A percentile compares a stretch with the other conserved stretches of the same genome.
Evolutionary conservation across 2,797 vertebrate species (phyloP).

Genomic region (Sebastes umbrosus): DNA sequence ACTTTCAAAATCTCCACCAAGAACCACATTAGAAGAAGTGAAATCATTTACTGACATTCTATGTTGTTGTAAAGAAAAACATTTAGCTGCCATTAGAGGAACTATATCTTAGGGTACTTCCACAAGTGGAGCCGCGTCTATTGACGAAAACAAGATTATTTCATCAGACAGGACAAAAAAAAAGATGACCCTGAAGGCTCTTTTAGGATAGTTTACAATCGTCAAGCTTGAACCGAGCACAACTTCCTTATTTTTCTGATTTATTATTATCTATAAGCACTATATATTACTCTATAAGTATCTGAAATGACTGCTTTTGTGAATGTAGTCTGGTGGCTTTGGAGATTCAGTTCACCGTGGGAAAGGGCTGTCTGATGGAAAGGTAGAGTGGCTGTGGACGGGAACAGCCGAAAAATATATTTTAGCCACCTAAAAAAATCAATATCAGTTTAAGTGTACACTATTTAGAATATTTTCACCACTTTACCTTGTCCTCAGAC

Average conservation of each 20-base stretch:
- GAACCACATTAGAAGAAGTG: conserved; percentile 29
- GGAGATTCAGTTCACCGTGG: too few species aligned
- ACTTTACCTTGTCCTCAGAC: too few species aligned
- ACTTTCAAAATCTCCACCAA: conserved; percentile 1
- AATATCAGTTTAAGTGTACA: too few species aligned
- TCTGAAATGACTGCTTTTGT: too few species aligned
- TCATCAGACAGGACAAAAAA: neutral
- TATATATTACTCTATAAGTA: neutral
- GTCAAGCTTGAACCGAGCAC: neutral
- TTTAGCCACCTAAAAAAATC: too few species aligned
- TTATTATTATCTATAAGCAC: neutral
- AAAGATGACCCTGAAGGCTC: neutral
- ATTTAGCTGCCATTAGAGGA: neutral
- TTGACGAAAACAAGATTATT: neutral
- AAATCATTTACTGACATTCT: conserved; percentile 11
- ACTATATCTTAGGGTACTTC: conserved; percentile 1
- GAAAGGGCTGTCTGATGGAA: too few species aligned
- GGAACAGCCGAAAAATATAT: too few species aligned
- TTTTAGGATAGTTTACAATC: neutral
- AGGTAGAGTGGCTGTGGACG: too few species aligned
- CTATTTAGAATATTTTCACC: too few species aligned
- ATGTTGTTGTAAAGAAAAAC: neutral
- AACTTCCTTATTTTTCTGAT: neutral
- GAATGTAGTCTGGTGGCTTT: too few species aligned
- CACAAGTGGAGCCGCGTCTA: neutral